Conservation (phyloP, 1,140 invertebrate genomes). For the Brachionus asplanchnoidis region DNA sequence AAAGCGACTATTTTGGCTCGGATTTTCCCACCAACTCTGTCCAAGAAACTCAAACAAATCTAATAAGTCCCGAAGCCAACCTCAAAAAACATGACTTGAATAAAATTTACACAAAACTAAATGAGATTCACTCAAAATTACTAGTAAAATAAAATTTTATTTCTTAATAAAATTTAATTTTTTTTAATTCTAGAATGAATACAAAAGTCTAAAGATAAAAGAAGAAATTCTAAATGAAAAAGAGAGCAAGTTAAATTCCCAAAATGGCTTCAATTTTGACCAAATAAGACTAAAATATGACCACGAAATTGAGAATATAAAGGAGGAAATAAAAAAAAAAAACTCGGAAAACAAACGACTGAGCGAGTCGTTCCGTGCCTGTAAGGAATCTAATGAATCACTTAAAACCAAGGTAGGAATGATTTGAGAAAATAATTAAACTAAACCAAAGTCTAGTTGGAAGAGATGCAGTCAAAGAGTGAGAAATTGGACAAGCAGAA, state of each 20-base stretch:
- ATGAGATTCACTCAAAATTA: slow-evolving; percentile 17
- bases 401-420: neutral
- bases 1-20: neutral
- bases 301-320: slow-evolving; percentile 1
- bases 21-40: neutral
- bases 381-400: neutral
- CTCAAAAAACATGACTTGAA: neutral
- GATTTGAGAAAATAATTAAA: neutral
- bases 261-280: neutral
- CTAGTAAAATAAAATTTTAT: neutral
- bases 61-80: neutral
- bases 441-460: slow-evolving; percentile 44
- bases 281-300: neutral
- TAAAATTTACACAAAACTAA: neutral
- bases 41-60: neutral
- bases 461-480: slow-evolving; percentile 47
- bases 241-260: neutral
- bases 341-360: neutral
- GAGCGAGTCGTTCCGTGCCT: neutral
- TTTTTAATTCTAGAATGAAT: neutral
- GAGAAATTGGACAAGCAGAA: slow-evolving; percentile 52
- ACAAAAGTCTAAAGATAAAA: neutral
- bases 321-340: slow-evolving; percentile 21
- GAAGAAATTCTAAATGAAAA: neutral
- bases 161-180: neutral